Percentiles rank a stretch among this genome's conserved stretches.
Evolutionary conservation across 2,113 vertebrate species (phyloP).

Genomic region (Diphyllodes magnificus): DNA sequence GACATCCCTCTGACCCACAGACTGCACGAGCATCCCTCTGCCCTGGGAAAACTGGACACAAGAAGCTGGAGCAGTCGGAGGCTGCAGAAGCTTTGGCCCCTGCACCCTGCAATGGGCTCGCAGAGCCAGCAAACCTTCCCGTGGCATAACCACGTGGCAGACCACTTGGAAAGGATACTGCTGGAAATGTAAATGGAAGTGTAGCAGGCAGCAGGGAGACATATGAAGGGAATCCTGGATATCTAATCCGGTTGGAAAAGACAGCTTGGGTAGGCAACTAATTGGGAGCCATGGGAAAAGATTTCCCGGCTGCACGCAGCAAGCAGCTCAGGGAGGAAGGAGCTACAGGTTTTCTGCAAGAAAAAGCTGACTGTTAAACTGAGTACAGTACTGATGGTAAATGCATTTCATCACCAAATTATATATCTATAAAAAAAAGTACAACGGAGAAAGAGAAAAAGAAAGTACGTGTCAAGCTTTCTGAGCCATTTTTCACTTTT

Average conservation of each 20-base stretch:
- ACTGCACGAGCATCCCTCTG: rapidly evolving
- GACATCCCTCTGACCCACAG: neutral
- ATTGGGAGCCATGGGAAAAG: constrained; percentile 27
- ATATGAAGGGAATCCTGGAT: neutral
- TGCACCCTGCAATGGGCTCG: neutral
- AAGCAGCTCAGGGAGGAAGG: neutral
- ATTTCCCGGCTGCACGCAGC: neutral
- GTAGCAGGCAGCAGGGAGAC: neutral
- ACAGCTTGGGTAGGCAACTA: neutral
- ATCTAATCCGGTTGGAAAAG: neutral
- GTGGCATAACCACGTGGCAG: neutral
- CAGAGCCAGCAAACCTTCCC: neutral
- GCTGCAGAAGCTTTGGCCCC: neutral
- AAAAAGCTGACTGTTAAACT: neutral
- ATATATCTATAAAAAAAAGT: neutral
- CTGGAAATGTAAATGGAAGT: neutral
- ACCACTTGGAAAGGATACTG: neutral
- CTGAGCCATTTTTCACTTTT: neutral
- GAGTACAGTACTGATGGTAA: neutral
- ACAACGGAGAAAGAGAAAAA: neutral
- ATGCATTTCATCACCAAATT: neutral
- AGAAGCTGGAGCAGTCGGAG: rapidly evolving
- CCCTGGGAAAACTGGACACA: neutral
- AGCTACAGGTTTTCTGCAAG: neutral
- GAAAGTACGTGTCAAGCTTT: neutral